Base-by-base conservation (phyloP, 2,888 invertebrate species). In the Lasioglossum malachurum region DNA sequence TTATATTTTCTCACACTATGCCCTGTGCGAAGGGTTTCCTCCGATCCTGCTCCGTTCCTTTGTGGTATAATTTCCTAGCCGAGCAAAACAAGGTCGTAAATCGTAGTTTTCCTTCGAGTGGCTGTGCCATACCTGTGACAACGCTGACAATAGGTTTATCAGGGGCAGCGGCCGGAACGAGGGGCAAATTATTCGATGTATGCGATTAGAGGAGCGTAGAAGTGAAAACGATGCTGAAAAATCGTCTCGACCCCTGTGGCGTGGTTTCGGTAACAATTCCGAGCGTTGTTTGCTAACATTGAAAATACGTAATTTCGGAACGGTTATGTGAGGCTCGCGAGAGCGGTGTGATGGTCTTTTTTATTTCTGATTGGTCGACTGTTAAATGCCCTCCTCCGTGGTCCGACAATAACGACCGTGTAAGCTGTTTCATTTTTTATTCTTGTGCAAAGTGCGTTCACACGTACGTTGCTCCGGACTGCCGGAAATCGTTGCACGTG, bases 401-500 rank as follows among this genome's bases (percentile, higher is more conserved):
- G 35, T 35, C 16, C 5, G 16, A 75, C 83, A 64, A 74, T 83
- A 44, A 57, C 74, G 27, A 60, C 5, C 31, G 38, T n/a, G 31
- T n/a, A 31, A 14, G 31, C 64, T n/a, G 64, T 38, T 73, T 64
- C 14, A 19, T 69, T 69, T 69, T 79, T 73, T 77, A 74, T 81
- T 72, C 60, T 71, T 74, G 87, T 12, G 53, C 69, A 87, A 88
- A 88, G 87, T 87, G 35, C 83, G 74, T 88, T 87, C 87, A 82
- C 87, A 79, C 86, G 85, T 81, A 81, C 88, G 64, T 88, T 85
- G 82, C 85, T 77, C 83, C 84, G 80, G 16, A n/a, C 69, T 44
- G 35, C 46, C 80, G 23, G 67, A 84, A 82, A 78, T 90, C 89
- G 80, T 84, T 89, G 86, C 78, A 87, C 90, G 85, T 86, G 75